Evolutionary conservation across 2,888 invertebrate species (phyloP).

Genomic region (Troides helena): DNA sequence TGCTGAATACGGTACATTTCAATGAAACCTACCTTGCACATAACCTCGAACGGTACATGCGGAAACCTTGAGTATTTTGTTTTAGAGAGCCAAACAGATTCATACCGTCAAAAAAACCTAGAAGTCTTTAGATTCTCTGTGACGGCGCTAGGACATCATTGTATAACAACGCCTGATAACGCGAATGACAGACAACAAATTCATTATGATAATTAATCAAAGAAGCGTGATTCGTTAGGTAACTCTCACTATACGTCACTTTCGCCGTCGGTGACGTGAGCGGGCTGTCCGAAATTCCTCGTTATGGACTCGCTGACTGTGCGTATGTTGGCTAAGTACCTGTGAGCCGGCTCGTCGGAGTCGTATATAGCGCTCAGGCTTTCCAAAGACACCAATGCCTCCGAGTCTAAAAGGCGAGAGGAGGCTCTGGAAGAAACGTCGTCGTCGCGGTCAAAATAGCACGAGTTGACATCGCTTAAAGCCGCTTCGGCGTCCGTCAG

Average conservation of each 20-base stretch:
- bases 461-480: conserved; percentile 91
- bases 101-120: conserved; percentile 33
- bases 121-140: conserved; percentile 50
- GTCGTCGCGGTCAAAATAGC: conserved; percentile 86
- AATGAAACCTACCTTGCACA: conserved; percentile 23
- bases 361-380: conserved; percentile 92
- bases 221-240: conserved; percentile 2
- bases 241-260: conserved; percentile 80
- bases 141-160: conserved; percentile 35
- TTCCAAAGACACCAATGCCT: conserved; percentile 87
- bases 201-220: conserved; percentile 1
- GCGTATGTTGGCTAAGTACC: conserved; percentile 86
- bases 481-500: conserved; percentile 94
- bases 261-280: conserved; percentile 83
- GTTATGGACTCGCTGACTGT: conserved; percentile 89
- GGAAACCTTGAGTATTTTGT: conserved; percentile 59
- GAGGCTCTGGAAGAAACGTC: conserved; percentile 92
- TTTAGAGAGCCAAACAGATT: conserved; percentile 62
- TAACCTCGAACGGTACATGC: conserved; percentile 24
- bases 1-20: conserved; percentile 10
- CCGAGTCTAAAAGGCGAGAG: conserved; percentile 88
- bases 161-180: conserved; percentile 19
- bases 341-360: conserved; percentile 82
- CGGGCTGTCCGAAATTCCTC: conserved; percentile 86
- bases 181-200: background rate